phyloP scores from a whole-genome alignment of 2,888 invertebrate species.

The Epistrophe grossulariae region DNA sequence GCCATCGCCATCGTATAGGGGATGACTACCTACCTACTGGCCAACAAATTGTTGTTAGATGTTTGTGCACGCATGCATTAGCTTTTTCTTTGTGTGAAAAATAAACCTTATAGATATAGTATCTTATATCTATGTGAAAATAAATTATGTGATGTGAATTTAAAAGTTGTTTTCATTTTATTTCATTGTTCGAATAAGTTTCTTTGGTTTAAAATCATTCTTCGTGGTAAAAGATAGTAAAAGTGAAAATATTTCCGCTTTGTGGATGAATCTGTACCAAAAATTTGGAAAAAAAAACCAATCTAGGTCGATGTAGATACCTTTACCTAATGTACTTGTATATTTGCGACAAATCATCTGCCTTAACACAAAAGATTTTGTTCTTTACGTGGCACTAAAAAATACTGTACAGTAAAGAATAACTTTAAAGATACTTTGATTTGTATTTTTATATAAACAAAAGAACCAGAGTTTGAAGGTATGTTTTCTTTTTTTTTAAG shows the following conservation, averaged over 20 bases:
- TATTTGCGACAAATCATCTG: conserved; percentile 50
- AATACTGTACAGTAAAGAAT: background rate
- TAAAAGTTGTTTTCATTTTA: conserved; percentile 15
- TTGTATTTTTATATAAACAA: background rate
- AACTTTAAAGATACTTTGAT: background rate
- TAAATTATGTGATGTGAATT: conserved; percentile 35
- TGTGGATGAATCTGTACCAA: conserved; percentile 26
- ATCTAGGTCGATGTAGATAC: conserved; percentile 59
- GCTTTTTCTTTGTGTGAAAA: conserved; percentile 18
- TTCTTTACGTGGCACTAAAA: conserved; percentile 45
- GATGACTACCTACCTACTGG: conserved; percentile 4
- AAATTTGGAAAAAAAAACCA: conserved; percentile 8
- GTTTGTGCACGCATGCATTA: conserved; percentile 39
- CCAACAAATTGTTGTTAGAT: conserved; percentile 40
- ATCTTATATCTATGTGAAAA: conserved; percentile 19
- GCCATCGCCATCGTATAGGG: conserved; percentile 16
- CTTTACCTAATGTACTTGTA: background rate
- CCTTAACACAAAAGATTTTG: conserved; percentile 19
- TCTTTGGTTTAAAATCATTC: background rate
- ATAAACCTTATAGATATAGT: conserved; percentile 5
- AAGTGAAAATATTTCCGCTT: background rate
- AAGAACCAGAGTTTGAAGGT: background rate
- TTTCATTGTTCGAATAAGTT: background rate
- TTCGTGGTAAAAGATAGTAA: background rate
- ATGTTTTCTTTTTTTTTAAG: background rate